These are phyloP conservation scores for Drosophila bocki DNA, from an alignment of 1,140 invertebrate species.

Conservation along the genomic window DNA sequence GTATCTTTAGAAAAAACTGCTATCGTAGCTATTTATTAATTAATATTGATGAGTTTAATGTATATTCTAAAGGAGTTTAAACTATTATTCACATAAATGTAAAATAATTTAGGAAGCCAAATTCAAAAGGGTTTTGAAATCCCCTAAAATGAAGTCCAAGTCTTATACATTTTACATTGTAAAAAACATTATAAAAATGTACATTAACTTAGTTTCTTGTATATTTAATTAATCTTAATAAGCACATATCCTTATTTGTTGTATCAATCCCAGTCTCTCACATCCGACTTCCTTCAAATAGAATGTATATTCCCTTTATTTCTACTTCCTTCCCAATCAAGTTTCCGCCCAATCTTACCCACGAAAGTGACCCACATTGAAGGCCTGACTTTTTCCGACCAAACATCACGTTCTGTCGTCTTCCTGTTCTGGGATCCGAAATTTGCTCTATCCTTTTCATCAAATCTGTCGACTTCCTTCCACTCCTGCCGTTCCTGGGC, in stretches of 20 bases:
- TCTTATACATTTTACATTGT: no score
- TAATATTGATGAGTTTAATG: no score
- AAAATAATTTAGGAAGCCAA: neutral
- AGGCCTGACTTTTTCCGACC: constrained; percentile 15
- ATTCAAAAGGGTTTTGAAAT: no score
- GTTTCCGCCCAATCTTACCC: constrained; percentile 7
- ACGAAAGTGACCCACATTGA: constrained; percentile 58
- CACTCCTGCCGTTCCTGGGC: neutral
- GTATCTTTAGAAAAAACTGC: no score
- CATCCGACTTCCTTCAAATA: neutral
- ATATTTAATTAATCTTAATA: neutral
- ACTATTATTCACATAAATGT: neutral
- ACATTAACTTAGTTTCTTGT: neutral
- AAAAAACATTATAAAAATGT: no score
- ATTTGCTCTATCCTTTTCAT: constrained; percentile 72
- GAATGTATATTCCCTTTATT: constrained; percentile 16
- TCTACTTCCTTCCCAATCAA: constrained; percentile 27
- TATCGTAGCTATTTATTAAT: neutral
- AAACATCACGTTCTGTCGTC: constrained; percentile 61
- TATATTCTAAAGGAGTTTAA: no score
- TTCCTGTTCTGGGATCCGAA: constrained; percentile 35
- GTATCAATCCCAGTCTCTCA: neutral
- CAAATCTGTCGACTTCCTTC: constrained; percentile 37
- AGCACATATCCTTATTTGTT: neutral
- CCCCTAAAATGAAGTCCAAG: no score